Base-by-base conservation (phyloP, 2,888 invertebrate genomes). In the Argyresthia albistria region DNA sequence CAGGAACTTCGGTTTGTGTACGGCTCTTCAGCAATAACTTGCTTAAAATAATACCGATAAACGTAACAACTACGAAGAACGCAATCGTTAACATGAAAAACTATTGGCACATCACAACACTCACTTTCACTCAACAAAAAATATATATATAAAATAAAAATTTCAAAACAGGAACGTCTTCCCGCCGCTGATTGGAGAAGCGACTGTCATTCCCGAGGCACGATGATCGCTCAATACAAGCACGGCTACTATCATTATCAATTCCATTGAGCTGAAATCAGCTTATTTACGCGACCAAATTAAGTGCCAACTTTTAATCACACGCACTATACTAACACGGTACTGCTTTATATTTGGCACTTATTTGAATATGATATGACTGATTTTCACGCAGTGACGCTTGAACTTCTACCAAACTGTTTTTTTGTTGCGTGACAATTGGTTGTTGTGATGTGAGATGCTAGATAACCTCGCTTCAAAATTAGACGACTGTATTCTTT, bases 61-160 rank as follows among this genome's bases (percentile, higher is more conserved):
- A 57, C 63, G 74, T 59, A 56, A 69, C 58, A 58, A 69, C 72
- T 54, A 75, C 58, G 46, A 72, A 62, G 54, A 75, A 66, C 58
- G 66, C 67, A 69, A 80, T 71, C 52, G 67, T 70, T 62, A 84
- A 70, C 82, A 84, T 83, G 64, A 71, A 80, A 65, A 66, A 63
- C 59, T 51, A n/a, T 12, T 14, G 15, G 68, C 81, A 82, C 83
- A 77, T 73, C 80, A 81, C 81, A 67, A 67, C 76, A 79, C 76
- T 69, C 56, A 58, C 70, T 73, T 71, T 64, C 64, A 65, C 69
- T 47, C 52, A 60, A 59, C 63, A 61, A 62, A 59, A 60, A 57
- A 53, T n/a, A 58, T 43, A 57, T 61, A 53, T 56, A 36, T 57
- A 59, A 63, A 58, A 50, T 43, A 14, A 51, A 45, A 9, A 11